These are phyloP conservation scores for Beris morrisii DNA, from an alignment of 2,888 invertebrate species.

Conservation along the genomic window DNA sequence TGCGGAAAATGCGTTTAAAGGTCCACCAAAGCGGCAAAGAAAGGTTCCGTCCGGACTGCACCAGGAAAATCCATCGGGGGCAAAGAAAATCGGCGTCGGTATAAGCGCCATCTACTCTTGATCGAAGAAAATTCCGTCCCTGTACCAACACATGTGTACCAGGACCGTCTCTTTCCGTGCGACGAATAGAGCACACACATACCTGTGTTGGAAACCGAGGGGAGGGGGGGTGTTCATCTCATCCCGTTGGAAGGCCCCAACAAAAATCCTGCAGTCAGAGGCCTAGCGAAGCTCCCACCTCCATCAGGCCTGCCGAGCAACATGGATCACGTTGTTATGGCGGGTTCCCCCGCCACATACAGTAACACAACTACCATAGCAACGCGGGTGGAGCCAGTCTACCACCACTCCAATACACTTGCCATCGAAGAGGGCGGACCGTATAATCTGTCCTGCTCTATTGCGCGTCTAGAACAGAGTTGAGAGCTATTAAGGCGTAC, in stretches of 20 bases:
- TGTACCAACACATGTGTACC: too few species aligned
- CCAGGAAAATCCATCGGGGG: constrained; percentile 27
- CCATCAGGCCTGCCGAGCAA: neutral
- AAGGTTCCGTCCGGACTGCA: constrained; percentile 28
- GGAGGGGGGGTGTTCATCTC: constrained; percentile 17
- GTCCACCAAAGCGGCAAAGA: constrained; percentile 8
- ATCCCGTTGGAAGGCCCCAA: constrained; percentile 16
- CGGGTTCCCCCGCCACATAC: constrained; percentile 8
- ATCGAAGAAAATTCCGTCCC: too few species aligned
- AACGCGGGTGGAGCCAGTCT: constrained; percentile 28
- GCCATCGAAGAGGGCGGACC: constrained; percentile 15
- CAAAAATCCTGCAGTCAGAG: neutral
- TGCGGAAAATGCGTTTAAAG: constrained; percentile 3
- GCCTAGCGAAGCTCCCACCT: constrained; percentile 5
- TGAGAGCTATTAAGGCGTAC: constrained; percentile 15
- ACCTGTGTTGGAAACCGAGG: constrained; percentile 15
- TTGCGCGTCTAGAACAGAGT: constrained; percentile 15
- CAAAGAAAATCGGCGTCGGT: constrained; percentile 24
- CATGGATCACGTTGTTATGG: constrained; percentile 3
- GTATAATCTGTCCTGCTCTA: neutral
- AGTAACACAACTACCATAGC: constrained; percentile 25
- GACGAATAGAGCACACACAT: constrained; percentile 7
- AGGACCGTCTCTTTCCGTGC: neutral
- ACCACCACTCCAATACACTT: constrained; percentile 27
- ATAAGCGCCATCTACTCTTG: constrained; percentile 7